Percentiles rank a stretch among this genome's conserved stretches.
Conservation (phyloP, 2,113 vertebrate genomes). For the Symphodus melops region DNA sequence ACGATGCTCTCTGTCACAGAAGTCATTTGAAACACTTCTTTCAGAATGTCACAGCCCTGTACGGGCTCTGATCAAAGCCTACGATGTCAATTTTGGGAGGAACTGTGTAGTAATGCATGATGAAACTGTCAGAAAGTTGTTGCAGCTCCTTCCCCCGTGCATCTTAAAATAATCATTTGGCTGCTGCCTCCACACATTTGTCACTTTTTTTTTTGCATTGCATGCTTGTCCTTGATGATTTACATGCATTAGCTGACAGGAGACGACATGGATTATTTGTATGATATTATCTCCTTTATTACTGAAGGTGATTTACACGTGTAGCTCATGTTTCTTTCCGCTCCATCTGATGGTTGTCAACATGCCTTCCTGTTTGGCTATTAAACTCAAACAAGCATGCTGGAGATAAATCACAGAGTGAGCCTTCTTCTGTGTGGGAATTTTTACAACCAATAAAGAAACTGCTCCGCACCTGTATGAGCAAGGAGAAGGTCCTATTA, state of each 20-base stretch:
- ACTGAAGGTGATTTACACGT: conserved; percentile 69
- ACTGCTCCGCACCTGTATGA: not conserved
- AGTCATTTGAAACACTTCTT: conserved; percentile 81
- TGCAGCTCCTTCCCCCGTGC: conserved; percentile 69
- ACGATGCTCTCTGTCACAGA: conserved; percentile 79
- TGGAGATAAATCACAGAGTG: not conserved
- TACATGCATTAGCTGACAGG: conserved; percentile 69
- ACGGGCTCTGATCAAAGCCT: conserved; percentile 85
- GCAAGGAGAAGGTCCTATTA: conserved; percentile 31
- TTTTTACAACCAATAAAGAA: conserved; percentile 33
- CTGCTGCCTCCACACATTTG: conserved; percentile 67
- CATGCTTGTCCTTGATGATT: conserved; percentile 55
- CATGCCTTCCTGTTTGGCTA: not conserved
- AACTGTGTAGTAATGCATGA: conserved; percentile 82
- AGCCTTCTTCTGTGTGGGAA: not conserved
- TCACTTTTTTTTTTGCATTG: conserved; percentile 50
- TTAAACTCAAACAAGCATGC: conserved; percentile 2
- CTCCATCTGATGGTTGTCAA: conserved; percentile 60
- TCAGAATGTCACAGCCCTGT: conserved; percentile 77
- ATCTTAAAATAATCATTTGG: conserved; percentile 83
- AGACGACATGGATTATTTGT: conserved; percentile 66
- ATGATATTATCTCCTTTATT: conserved; percentile 59
- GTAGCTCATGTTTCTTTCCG: conserved; percentile 52
- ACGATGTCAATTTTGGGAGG: conserved; percentile 83
- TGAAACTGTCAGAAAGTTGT: conserved; percentile 87